Conservation (phyloP, 2,888 invertebrate species). For the Andrena minutula region DNA sequence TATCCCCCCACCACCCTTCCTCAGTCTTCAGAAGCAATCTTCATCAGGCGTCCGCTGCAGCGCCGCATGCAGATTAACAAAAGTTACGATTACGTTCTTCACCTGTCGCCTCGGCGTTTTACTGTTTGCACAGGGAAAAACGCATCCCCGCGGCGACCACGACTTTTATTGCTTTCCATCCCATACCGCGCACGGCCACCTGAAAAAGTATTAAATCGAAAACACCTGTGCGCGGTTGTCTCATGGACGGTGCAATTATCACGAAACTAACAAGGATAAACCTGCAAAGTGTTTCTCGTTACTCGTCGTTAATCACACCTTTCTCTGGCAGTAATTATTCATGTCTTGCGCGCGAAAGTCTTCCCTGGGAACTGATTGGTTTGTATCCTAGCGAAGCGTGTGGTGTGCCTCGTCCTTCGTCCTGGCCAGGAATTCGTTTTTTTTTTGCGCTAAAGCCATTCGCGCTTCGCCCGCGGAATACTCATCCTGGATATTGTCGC, state of each 20-base stretch:
- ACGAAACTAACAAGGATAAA: slow-evolving; percentile 20
- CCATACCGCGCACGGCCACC: background rate
- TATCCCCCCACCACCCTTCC: too few species aligned
- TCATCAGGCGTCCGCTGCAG: too few species aligned
- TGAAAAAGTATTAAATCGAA: slow-evolving; percentile 12
- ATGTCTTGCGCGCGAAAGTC: slow-evolving; percentile 14
- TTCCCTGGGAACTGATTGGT: background rate
- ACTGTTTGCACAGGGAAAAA: background rate
- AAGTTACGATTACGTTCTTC: background rate
- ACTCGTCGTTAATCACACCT: slow-evolving; percentile 30
- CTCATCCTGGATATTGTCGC: background rate
- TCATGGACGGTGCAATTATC: slow-evolving; percentile 12
- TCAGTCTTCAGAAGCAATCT: too few species aligned
- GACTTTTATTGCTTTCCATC: slow-evolving; percentile 27
- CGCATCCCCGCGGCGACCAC: background rate
- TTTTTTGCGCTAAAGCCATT: slow-evolving; percentile 11
- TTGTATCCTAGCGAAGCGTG: too few species aligned
- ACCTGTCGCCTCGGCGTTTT: background rate
- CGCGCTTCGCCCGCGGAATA: background rate
- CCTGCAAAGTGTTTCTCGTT: slow-evolving; percentile 14
- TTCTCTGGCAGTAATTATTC: slow-evolving; percentile 22
- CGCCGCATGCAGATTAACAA: slow-evolving; percentile 2
- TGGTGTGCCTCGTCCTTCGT: too few species aligned
- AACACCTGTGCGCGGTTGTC: slow-evolving; percentile 8
- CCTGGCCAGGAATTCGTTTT: slow-evolving; percentile 40